Base-by-base conservation (phyloP, 2,113 vertebrate genomes). In the Gulo gulo region DNA sequence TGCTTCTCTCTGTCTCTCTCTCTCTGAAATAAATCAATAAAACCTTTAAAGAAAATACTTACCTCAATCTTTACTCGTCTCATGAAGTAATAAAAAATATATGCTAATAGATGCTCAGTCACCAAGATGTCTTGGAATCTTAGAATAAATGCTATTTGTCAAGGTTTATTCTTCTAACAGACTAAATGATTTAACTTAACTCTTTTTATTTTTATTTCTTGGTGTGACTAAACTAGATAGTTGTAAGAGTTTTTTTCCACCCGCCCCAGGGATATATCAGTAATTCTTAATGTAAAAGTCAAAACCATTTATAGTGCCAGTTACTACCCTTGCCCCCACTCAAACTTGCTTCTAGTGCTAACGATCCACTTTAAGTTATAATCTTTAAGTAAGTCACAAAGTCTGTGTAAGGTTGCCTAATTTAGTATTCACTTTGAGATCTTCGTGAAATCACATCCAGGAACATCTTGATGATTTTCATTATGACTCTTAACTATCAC, bases 181-280 rank as follows among this genome's bases (percentile, higher is more conserved):
- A n/a, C 29, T 67, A 11, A 23, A 42, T 8, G 5, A 82, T 86
- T 81, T 50, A 16, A 69, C 67, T 65, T 20, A 50, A 24, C 14
- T 90, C 36, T 85, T 92, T 88, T 45, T n/a, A 36, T 57, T 21
- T 86, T 0, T 82, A n/a, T 91, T 94, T 95, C 63, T 95, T 80
- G 24, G 55, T 76, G 20, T 81, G 36, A 55, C 24, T 88, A 93
- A 61, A 26, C 12, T 80, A 84, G 20, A 11, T 4, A 59, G 26
- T 31, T 74, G 1, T 36, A 59, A 88, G 36, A 39, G 6, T 7
- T 50, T 93, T 42, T 76, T 80, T 36, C 23, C 7, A 55, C 6
- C 21, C 57, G 39, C 15, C 57, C 7, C 8, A 96, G 88, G 39
- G 7, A 50, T 26, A 4, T 89, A 65, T 52, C 63, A 88, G 36